Conservation (phyloP, 2,888 invertebrate species). For the Chrysolina americana region DNA sequence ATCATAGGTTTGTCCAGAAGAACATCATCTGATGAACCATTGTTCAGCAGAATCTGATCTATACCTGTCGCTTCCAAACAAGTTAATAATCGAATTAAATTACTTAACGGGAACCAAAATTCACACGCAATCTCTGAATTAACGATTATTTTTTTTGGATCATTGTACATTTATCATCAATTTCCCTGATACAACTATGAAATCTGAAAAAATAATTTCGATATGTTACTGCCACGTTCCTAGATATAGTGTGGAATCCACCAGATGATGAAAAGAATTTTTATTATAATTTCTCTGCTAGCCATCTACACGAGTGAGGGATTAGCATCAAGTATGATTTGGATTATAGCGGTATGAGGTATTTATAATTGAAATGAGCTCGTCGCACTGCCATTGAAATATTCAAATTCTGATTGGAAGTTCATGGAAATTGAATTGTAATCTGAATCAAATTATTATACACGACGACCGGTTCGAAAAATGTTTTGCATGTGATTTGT, state of each 20-base stretch:
- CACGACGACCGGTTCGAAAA: slow-evolving; percentile 12
- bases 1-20: too few relatives aligned
- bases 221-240: background rate
- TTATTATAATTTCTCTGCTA: slow-evolving; percentile 6
- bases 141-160: too few relatives aligned
- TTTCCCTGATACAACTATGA: too few relatives aligned
- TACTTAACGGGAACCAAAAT: too few relatives aligned
- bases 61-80: too few relatives aligned
- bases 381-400: slow-evolving; percentile 18
- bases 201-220: too few relatives aligned
- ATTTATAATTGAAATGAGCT: slow-evolving; percentile 24
- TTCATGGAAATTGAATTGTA: slow-evolving; percentile 20
- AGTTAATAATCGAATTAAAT: too few relatives aligned
- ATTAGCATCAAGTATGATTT: slow-evolving; percentile 17
- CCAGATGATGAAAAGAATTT: background rate
- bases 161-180: too few relatives aligned
- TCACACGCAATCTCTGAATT: too few relatives aligned
- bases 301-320: slow-evolving; percentile 6
- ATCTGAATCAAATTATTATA: slow-evolving; percentile 19
- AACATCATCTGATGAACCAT: too few relatives aligned
- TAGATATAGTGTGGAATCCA: background rate
- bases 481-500: slow-evolving; percentile 12
- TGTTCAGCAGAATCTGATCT: too few relatives aligned
- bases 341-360: slow-evolving; percentile 18
- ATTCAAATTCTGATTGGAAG: slow-evolving; percentile 24